Evolutionary conservation across 2,797 vertebrate species (phyloP).

Genomic region (Graptemys geographica): DNA sequence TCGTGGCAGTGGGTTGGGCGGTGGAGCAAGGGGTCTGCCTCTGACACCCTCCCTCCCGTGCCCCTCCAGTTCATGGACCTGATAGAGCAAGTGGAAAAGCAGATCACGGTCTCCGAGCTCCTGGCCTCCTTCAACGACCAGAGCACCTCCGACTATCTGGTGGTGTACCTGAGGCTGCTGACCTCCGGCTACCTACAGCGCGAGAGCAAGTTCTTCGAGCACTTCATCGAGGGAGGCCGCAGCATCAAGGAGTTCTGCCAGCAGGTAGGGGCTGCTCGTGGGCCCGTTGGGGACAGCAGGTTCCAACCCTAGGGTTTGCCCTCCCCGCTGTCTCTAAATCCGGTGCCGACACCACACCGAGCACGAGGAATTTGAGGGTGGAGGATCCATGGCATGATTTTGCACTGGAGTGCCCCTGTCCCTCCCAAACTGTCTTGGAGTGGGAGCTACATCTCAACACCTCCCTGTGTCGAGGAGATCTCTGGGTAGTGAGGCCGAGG

Average conservation of each 20-base stretch:
- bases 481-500: too few relatives aligned
- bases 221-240: slow-evolving; percentile 96
- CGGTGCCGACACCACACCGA: background rate
- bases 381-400: background rate
- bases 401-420: background rate
- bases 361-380: too few relatives aligned
- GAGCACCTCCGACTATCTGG: slow-evolving; percentile 94
- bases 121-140: slow-evolving; percentile 94
- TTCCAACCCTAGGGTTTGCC: background rate
- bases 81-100: slow-evolving; percentile 93
- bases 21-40: background rate
- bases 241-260: slow-evolving; percentile 97
- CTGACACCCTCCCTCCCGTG: background rate
- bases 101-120: slow-evolving; percentile 87
- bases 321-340: background rate
- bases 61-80: slow-evolving; percentile 93
- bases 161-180: slow-evolving; percentile 94
- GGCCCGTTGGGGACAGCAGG: too few relatives aligned
- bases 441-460: background rate
- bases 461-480: too few relatives aligned
- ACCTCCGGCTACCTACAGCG: slow-evolving; percentile 95
- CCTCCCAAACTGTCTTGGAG: background rate
- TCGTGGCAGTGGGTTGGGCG: background rate
- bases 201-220: slow-evolving; percentile 89
- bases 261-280: slow-evolving; percentile 81